Conservation (phyloP, 2,797 vertebrate species). For the Leontocebus nigricollis region DNA sequence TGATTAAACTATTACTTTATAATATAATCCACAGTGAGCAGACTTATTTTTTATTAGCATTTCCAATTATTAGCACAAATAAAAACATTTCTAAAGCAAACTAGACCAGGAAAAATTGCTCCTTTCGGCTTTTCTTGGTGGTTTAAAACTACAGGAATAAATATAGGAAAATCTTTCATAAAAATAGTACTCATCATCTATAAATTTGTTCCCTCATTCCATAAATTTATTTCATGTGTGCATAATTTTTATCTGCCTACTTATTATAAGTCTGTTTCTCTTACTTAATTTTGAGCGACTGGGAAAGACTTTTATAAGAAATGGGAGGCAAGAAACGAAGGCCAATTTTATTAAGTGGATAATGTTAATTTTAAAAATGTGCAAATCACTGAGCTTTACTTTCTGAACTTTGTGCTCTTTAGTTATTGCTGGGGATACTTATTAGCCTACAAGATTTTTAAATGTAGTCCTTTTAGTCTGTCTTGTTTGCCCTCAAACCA, state of each 20-base stretch:
- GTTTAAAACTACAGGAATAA: not conserved
- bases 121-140: conserved; percentile 4
- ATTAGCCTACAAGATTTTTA: not conserved
- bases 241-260: not conserved
- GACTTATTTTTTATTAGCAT: conserved; percentile 9
- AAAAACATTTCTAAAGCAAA: conserved; percentile 40
- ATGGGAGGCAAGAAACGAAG: not conserved
- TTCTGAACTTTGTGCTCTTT: not conserved
- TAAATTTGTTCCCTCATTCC: not conserved
- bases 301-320: not conserved
- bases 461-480: not conserved
- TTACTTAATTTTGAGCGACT: not conserved
- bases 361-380: not conserved
- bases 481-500: not conserved
- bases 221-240: not conserved
- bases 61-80: not conserved
- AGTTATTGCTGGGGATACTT: not conserved
- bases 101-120: not conserved
- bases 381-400: not conserved
- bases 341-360: not conserved
- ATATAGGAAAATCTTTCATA: not conserved
- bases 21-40: not conserved
- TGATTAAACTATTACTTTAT: not conserved
- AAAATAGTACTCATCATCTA: not conserved
- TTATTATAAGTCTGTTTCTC: conserved; percentile 2